Percentiles rank a stretch among this genome's conserved stretches.
phyloP scores from a whole-genome alignment of 2,797 vertebrate species.

The Parambassis ranga region DNA sequence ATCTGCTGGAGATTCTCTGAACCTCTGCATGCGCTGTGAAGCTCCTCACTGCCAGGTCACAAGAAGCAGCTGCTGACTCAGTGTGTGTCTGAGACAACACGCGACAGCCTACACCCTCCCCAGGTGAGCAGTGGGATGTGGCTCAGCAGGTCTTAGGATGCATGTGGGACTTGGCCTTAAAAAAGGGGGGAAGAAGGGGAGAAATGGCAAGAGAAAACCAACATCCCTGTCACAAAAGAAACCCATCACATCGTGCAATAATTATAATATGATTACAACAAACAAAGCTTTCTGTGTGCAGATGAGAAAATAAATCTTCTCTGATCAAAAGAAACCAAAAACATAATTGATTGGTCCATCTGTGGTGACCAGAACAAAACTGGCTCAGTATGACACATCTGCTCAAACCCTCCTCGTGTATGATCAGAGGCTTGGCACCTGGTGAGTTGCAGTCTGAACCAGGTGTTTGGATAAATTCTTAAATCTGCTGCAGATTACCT shows the following conservation, averaged over 20 bases:
- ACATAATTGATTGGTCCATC: not conserved
- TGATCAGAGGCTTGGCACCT: slow-evolving; percentile 14
- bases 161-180: slow-evolving; percentile 35
- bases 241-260: not conserved
- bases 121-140: slow-evolving; percentile 34
- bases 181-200: not conserved
- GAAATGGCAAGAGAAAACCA: not conserved
- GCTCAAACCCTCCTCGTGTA: slow-evolving; percentile 12
- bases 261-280: not conserved
- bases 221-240: not conserved
- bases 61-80: slow-evolving; percentile 53
- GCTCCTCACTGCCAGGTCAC: slow-evolving; percentile 37
- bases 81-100: slow-evolving; percentile 12
- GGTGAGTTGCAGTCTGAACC: slow-evolving; percentile 36
- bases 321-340: slow-evolving; percentile 1
- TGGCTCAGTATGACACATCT: slow-evolving; percentile 32
- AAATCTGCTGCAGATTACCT: slow-evolving; percentile 60
- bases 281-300: not conserved
- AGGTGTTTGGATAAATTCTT: slow-evolving; percentile 62
- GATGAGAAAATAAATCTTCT: not conserved
- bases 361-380: slow-evolving; percentile 17
- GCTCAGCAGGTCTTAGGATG: not conserved
- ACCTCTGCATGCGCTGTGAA: slow-evolving; percentile 21
- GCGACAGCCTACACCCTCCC: slow-evolving; percentile 19
- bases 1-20: slow-evolving; percentile 36